phyloP scores from a whole-genome alignment of 2,113 vertebrate species.

The Myodes glareolus region DNA sequence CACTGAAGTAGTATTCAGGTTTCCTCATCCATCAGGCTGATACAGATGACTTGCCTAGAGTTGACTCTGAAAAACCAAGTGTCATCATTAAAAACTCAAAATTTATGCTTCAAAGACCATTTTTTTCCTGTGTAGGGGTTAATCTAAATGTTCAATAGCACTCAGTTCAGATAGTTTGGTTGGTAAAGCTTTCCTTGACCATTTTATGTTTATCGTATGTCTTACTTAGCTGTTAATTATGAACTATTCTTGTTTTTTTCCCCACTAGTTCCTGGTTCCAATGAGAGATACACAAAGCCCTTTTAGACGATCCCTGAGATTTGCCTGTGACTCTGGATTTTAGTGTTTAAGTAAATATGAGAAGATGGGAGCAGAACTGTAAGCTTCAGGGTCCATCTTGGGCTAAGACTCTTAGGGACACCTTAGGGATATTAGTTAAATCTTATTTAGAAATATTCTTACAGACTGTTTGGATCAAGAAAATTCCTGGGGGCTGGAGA shows the following conservation, averaged over 20 bases:
- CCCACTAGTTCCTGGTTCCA: not conserved
- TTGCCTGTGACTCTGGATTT: not conserved
- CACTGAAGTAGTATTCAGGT: not conserved
- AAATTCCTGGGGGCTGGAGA: too few relatives aligned
- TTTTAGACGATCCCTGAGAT: not conserved
- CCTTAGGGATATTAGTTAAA: not conserved
- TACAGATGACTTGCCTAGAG: not conserved
- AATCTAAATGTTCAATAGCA: not conserved
- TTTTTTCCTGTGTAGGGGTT: rapidly evolving
- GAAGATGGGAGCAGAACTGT: not conserved
- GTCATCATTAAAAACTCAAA: not conserved
- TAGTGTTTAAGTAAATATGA: not conserved
- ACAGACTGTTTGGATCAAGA: not conserved
- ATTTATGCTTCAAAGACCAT: not conserved
- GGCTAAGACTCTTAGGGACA: not conserved
- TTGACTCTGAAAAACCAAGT: not conserved
- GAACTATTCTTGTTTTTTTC: not conserved
- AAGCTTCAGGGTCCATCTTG: too few relatives aligned
- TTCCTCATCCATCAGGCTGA: not conserved
- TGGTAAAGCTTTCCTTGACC: not conserved
- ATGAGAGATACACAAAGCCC: not conserved
- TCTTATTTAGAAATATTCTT: not conserved
- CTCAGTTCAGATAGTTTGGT: not conserved
- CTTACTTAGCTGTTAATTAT: not conserved
- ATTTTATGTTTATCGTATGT: not conserved